These are phyloP conservation scores for Gymnocypris eckloni DNA, from an alignment of 2,797 vertebrate species.

Conservation along the genomic window DNA sequence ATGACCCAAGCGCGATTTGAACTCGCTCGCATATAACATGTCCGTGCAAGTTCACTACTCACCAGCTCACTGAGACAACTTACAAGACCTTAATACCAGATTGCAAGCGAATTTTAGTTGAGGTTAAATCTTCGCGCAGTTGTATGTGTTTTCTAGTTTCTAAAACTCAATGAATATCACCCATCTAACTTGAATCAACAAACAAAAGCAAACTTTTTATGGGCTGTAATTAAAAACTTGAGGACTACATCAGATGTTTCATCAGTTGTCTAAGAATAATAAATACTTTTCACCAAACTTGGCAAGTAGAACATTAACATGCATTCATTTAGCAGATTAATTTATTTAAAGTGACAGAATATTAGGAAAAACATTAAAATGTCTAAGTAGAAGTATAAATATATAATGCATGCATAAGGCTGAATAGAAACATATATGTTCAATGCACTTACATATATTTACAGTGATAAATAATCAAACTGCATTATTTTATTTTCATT, in stretches of 20 bases:
- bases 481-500: not conserved
- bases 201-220: not conserved
- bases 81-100: not conserved
- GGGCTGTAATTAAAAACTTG: slow-evolving; percentile 15
- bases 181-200: not conserved
- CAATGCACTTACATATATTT: not conserved
- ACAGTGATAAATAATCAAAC: not conserved
- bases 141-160: not conserved
- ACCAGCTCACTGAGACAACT: not conserved
- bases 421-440: not conserved
- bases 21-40: not conserved
- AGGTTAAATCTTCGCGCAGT: not conserved
- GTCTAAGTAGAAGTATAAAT: not conserved
- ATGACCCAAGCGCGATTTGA: not conserved
- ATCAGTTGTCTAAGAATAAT: slow-evolving; percentile 3
- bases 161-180: not conserved
- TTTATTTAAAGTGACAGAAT: not conserved
- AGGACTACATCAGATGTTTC: not conserved
- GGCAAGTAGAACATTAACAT: slow-evolving; percentile 2
- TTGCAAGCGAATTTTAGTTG: not conserved
- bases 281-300: slow-evolving; percentile 7
- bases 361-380: not conserved
- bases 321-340: not conserved
- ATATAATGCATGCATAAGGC: not conserved
- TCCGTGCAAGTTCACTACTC: not conserved